These are phyloP conservation scores for Geophilus truncorum DNA, from an alignment of 2,888 invertebrate species.

Conservation along the genomic window DNA sequence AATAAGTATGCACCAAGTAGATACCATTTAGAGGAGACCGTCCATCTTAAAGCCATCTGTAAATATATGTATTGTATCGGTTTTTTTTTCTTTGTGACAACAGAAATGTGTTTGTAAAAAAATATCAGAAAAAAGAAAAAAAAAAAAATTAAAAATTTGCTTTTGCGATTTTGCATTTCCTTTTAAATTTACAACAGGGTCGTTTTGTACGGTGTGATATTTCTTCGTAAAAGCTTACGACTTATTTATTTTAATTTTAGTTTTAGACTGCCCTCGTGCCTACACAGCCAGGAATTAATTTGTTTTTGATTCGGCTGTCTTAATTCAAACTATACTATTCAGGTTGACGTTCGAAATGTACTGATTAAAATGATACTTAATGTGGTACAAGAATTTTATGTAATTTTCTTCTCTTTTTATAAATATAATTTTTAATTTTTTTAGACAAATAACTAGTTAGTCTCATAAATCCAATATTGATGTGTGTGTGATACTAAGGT, in stretches of 20 bases:
- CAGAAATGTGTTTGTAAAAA: not conserved
- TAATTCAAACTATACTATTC: too few relatives aligned
- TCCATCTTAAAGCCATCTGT: slow-evolving; percentile 10
- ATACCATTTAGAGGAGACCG: not conserved
- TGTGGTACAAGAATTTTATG: not conserved
- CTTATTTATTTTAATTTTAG: not conserved
- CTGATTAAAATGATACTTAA: not conserved
- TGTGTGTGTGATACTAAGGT: not conserved
- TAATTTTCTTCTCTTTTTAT: not conserved
- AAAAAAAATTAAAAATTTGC: not conserved
- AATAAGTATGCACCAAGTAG: not conserved
- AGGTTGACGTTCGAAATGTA: not conserved
- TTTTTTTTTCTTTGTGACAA: not conserved
- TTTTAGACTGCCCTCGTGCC: not conserved
- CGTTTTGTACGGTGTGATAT: not conserved
- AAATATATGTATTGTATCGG: not conserved
- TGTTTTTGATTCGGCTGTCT: not conserved
- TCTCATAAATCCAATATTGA: not conserved
- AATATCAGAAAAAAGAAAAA: not conserved
- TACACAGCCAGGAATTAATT: not conserved
- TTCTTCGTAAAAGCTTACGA: not conserved
- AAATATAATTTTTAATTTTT: too few relatives aligned
- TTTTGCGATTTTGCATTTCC: not conserved
- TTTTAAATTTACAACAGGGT: not conserved
- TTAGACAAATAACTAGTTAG: not conserved